phyloP scores from a whole-genome alignment of 2,888 invertebrate genomes.

The Nephrotoma flavescens region DNA sequence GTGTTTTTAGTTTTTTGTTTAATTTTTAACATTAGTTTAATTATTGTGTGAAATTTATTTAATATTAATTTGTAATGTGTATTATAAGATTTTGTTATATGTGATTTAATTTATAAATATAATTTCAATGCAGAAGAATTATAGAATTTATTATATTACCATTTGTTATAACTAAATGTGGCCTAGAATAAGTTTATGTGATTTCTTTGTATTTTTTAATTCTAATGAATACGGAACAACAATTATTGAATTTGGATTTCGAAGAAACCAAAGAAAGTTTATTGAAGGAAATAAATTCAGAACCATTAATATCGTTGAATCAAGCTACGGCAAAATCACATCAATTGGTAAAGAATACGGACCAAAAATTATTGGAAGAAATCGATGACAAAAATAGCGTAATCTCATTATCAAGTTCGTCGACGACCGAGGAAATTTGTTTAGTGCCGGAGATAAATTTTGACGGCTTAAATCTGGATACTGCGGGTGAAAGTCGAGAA shows the following conservation, averaged over 20 bases:
- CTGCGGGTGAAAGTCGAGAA: conserved; percentile 72
- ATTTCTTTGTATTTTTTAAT: conserved; percentile 14
- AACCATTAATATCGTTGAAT: neutral
- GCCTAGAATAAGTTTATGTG: conserved; percentile 4
- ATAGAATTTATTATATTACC: neutral
- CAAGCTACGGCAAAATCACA: neutral
- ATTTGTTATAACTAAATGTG: conserved; percentile 1
- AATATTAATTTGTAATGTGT: neutral
- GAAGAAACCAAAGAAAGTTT: conserved; percentile 29
- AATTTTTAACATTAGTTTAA: neutral
- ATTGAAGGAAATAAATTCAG: neutral
- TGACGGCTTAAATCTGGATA: conserved; percentile 66
- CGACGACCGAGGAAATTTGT: conserved; percentile 48
- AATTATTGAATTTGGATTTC: conserved; percentile 47
- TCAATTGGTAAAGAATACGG: neutral
- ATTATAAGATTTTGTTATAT: neutral
- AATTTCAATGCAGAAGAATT: neutral
- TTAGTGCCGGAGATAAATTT: conserved; percentile 72
- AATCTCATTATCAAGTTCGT: conserved; percentile 41
- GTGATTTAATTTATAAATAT: neutral
- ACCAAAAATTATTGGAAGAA: conserved; percentile 14
- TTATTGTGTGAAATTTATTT: neutral
- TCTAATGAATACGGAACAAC: conserved; percentile 47
- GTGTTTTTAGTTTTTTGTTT: neutral
- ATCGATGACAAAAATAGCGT: conserved; percentile 41